Evolutionary conservation across 2,888 invertebrate genomes (phyloP).

Genomic region (Ormia ochracea): DNA sequence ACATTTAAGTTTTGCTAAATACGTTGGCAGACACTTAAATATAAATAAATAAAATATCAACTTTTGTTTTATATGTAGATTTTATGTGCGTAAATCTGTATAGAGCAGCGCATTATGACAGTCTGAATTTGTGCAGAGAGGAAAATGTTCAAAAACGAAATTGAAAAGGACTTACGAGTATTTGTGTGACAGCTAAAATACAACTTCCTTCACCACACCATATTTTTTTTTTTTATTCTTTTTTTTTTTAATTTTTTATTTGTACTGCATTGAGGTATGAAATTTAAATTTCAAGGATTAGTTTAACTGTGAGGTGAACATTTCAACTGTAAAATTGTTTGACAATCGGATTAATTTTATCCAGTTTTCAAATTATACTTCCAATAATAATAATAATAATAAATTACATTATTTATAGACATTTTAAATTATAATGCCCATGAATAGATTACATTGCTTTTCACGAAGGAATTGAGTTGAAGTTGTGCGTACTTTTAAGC

Average conservation of each 20-base stretch:
- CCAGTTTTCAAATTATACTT: conserved; percentile 3
- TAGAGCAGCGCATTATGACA: conserved; percentile 25
- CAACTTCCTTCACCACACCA: not conserved
- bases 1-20: conserved; percentile 31
- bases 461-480: not conserved
- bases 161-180: conserved; percentile 2
- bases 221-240: not conserved
- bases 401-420: conserved; percentile 42
- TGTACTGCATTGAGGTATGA: conserved; percentile 6
- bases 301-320: conserved; percentile 13
- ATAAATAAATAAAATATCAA: conserved; percentile 37
- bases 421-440: conserved; percentile 25
- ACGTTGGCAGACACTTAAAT: conserved; percentile 29
- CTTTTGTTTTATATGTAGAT: not conserved
- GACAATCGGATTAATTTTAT: conserved; percentile 60
- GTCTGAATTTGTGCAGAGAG: conserved; percentile 9
- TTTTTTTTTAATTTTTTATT: not conserved
- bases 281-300: conserved; percentile 47
- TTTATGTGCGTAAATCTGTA: not conserved
- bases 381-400: conserved; percentile 17
- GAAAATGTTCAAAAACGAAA: not conserved
- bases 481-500: not conserved
- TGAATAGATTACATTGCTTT: not conserved
- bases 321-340: conserved; percentile 54
- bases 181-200: not conserved